phyloP scores from a whole-genome alignment of 1,140 invertebrate species.

The Bicyclus anynana region DNA sequence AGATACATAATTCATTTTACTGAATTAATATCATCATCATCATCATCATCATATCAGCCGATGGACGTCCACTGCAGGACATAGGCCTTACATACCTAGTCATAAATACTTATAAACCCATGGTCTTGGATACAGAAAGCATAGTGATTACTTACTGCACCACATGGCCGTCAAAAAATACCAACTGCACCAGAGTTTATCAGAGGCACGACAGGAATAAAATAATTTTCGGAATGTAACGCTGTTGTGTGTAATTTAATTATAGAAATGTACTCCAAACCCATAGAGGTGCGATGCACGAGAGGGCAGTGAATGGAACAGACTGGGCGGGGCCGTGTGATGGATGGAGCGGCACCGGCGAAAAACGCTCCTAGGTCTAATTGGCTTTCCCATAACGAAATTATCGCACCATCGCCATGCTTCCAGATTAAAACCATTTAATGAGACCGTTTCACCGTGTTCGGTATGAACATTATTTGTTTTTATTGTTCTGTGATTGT shows the following conservation, averaged over 20 bases:
- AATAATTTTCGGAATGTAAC: not conserved
- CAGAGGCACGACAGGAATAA: not conserved
- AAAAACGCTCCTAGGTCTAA: slow-evolving; percentile 56
- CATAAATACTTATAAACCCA: too few relatives aligned
- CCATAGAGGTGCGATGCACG: slow-evolving; percentile 25
- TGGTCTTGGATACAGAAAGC: too few relatives aligned
- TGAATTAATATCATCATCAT: too few relatives aligned
- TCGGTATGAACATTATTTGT: not conserved
- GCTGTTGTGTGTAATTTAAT: slow-evolving; percentile 25
- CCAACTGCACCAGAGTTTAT: too few relatives aligned
- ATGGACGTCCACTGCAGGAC: too few relatives aligned
- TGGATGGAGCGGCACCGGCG: slow-evolving; percentile 52
- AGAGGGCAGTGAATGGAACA: slow-evolving; percentile 47
- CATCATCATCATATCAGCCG: too few relatives aligned
- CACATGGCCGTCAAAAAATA: too few relatives aligned
- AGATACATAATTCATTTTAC: too few relatives aligned
- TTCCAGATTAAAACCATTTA: not conserved
- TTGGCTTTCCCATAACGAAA: slow-evolving; percentile 56
- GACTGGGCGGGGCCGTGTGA: slow-evolving; percentile 51
- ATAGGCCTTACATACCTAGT: too few relatives aligned
- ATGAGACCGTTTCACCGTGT: slow-evolving; percentile 6
- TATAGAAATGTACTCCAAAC: slow-evolving; percentile 20
- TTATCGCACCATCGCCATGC: slow-evolving; percentile 17
- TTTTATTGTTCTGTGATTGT: not conserved
- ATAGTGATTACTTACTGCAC: too few relatives aligned